phyloP scores from a whole-genome alignment of 92 coral and sea anemone species.

The Nematostella vectensis region DNA sequence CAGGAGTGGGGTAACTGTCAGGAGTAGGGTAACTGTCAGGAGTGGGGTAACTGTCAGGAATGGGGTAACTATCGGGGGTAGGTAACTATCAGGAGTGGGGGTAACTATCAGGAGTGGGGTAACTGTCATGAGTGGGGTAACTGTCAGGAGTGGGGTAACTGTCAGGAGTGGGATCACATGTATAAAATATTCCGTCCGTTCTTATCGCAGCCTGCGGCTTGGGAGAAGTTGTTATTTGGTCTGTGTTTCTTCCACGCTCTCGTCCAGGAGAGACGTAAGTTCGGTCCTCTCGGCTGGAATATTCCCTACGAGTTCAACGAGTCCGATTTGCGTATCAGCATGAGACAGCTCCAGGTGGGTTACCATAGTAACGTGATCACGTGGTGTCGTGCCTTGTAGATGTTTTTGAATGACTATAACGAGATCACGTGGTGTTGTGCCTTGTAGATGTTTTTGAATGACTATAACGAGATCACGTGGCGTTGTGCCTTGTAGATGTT shows the following conservation, averaged over 20 bases:
- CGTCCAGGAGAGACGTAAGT: slow-evolving; percentile 96
- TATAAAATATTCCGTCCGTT: too few species aligned
- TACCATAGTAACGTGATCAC: not conserved
- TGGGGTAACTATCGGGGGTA: too few species aligned
- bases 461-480: slow-evolving; percentile 76
- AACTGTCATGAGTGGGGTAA: too few species aligned
- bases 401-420: slow-evolving; percentile 93
- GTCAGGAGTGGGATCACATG: too few species aligned
- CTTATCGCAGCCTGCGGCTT: slow-evolving; percentile 56
- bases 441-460: slow-evolving; percentile 89
- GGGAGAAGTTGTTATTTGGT: slow-evolving; percentile 88
- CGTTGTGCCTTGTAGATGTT: slow-evolving; percentile 52
- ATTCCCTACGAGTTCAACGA: slow-evolving; percentile 98
- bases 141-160: too few species aligned
- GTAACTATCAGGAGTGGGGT: too few species aligned
- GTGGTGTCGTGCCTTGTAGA: slow-evolving; percentile 30
- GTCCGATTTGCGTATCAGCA: slow-evolving; percentile 93
- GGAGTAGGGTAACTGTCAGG: too few species aligned
- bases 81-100: too few species aligned
- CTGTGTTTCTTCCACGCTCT: slow-evolving; percentile 94
- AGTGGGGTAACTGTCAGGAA: too few species aligned
- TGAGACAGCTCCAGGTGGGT: slow-evolving; percentile 87
- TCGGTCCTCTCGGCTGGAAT: slow-evolving; percentile 98
- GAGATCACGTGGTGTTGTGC: slow-evolving; percentile 49
- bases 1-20: too few species aligned